Base-by-base conservation (phyloP, 1,140 invertebrate genomes). In the Drosophila pseudoobscura region DNA sequence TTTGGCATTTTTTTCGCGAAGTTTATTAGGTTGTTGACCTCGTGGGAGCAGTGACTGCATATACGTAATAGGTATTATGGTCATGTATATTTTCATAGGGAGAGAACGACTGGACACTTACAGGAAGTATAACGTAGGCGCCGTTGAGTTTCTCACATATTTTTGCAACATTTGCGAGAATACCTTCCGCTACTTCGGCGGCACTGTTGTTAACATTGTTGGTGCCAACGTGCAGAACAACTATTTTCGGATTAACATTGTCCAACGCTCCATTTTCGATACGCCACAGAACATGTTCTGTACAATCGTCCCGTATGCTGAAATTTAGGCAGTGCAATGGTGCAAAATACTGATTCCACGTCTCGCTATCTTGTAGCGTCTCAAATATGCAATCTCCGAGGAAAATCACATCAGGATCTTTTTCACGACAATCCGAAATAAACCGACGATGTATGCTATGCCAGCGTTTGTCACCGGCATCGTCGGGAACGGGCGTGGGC, bases 391-490 rank as follows among this genome's bases (percentile, higher is more conserved):
- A 97, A 92, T 98, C 97, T 6, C 97, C 97, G 47, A 98, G 94
- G 85, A 98, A 97, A 57, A 98, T 93, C n/a, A 98, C 96, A 89
- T 98, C 97, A 39, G 96, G 96, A 92, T 98, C 97, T 92, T 96
- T 96, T 77, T 96, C 96, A 90, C 95, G 94, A 8, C 95, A 95
- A 92, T 97, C 96, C 39, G 93, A 93, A 41, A 97, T 91, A 91
- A 97, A 97, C 59, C 95, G 93, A 65, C 96, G 94, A 91, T 98
- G 97, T 62, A 91, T 90, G 54, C 90, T 91, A 50, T 80, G 61
- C 90, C 90, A 91, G 43, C 90, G 84, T 41, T 91, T 88, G 68
- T 91, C 90, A 49, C 90, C 90, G 54, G 91, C 90, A 44, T 72
- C 62, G 92, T 96, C 95, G 88, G 93, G 92, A 66, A 94, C 92